Conservation (phyloP, 2,113 vertebrate genomes). For the Tupaia tana region DNA sequence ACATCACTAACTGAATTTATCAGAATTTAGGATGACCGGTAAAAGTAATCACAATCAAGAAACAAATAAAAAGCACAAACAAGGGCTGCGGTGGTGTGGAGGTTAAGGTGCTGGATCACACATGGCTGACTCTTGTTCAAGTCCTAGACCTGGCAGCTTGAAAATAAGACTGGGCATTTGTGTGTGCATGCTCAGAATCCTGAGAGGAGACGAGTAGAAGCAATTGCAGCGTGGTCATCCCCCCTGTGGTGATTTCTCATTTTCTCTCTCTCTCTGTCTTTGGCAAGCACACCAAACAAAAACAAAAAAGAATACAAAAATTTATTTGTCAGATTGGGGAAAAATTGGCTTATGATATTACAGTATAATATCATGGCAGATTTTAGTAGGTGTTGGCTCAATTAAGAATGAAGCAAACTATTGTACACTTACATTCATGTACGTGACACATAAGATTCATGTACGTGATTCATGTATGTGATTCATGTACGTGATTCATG, state of each 20-base stretch:
- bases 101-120: too few relatives aligned
- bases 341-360: background rate
- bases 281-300: too few relatives aligned
- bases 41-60: background rate
- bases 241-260: too few relatives aligned
- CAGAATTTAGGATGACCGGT: background rate
- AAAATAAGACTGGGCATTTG: too few relatives aligned
- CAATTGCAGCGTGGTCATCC: too few relatives aligned
- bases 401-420: background rate
- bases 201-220: too few relatives aligned
- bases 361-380: too few relatives aligned
- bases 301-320: background rate
- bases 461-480: background rate
- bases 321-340: background rate
- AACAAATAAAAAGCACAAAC: background rate
- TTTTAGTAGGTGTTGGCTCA: background rate
- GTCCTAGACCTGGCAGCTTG: too few relatives aligned
- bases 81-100: too few relatives aligned
- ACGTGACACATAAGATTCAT: background rate
- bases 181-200: too few relatives aligned
- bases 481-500: accelerated
- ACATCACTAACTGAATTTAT: background rate
- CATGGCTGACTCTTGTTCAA: too few relatives aligned
- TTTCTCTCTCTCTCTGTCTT: too few relatives aligned
- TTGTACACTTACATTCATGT: background rate